Evolutionary conservation across 2,888 invertebrate genomes (phyloP).

Genomic region (Drosophila colorata): DNA sequence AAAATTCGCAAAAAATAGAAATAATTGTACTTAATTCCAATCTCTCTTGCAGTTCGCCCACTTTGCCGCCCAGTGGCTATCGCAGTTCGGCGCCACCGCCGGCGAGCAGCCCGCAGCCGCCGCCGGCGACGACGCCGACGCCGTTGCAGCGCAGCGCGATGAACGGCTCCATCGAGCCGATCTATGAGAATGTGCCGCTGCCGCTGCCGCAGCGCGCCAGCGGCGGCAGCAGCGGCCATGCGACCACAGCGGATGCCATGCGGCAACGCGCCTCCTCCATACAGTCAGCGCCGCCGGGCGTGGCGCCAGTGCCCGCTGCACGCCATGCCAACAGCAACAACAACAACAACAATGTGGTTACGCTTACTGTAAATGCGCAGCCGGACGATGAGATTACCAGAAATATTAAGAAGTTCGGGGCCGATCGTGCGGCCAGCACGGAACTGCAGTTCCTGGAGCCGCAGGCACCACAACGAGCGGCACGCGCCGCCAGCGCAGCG

Average conservation of each 20-base stretch:
- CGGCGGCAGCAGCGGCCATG: constrained; percentile 56
- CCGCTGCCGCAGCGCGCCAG: constrained; percentile 85
- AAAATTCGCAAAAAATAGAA: too few relatives aligned
- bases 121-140: constrained; percentile 62
- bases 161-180: constrained; percentile 89
- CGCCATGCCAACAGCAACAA: constrained; percentile 39
- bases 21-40: too few relatives aligned
- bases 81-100: constrained; percentile 85
- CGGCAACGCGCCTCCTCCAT: constrained; percentile 88
- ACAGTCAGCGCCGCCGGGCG: constrained; percentile 89
- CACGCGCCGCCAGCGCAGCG: constrained; percentile 80
- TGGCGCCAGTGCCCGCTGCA: constrained; percentile 79
- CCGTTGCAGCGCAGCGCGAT: constrained; percentile 84
- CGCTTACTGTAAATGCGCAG: constrained; percentile 53
- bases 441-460: constrained; percentile 78
- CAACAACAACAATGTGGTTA: constrained; percentile 60
- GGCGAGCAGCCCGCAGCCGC: constrained; percentile 85
- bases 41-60: constrained; percentile 63
- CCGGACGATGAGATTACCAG: constrained; percentile 65
- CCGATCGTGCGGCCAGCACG: constrained; percentile 78
- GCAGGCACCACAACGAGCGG: constrained; percentile 72
- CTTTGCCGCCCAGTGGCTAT: constrained; percentile 86
- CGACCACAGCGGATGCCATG: constrained; percentile 70
- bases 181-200: constrained; percentile 92
- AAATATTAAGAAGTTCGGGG: constrained; percentile 74